A percentile compares a stretch with the other conserved stretches of the same genome.
phyloP scores from a whole-genome alignment of 2,113 vertebrate species.

The Ctenomys sociabilis region DNA sequence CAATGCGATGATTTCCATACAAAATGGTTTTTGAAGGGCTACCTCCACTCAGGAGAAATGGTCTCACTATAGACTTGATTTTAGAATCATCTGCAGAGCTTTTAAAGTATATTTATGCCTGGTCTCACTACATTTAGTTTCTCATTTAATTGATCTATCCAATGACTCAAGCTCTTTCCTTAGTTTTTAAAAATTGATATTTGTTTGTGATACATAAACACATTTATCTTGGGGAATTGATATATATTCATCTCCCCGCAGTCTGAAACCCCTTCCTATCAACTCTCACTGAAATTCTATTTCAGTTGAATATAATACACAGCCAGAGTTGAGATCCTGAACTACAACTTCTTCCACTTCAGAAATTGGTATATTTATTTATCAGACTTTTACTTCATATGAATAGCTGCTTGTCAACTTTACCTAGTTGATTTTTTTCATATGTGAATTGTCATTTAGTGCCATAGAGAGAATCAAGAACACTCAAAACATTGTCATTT shows the following conservation, averaged over 20 bases:
- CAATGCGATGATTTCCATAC: neutral
- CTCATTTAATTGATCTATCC: neutral
- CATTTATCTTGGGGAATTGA: neutral
- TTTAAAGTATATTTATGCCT: conserved; percentile 31
- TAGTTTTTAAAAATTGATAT: neutral
- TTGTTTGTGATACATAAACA: neutral
- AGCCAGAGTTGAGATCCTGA: neutral
- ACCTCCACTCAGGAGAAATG: neutral
- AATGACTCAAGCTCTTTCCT: neutral
- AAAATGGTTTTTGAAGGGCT: neutral
- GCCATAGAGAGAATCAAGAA: neutral
- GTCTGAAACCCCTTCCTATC: neutral
- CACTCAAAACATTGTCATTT: neutral
- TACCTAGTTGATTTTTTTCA: neutral
- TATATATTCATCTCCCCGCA: neutral
- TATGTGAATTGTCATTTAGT: neutral
- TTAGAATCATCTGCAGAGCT: neutral
- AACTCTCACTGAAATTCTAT: neutral
- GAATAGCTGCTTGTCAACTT: conserved; percentile 40
- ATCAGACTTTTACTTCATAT: neutral
- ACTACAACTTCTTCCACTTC: neutral
- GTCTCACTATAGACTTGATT: neutral
- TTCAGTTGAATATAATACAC: conserved; percentile 1
- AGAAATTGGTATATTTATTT: neutral
- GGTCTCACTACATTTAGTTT: conserved; percentile 18